Evolutionary conservation across 1,140 invertebrate genomes (phyloP).

Genomic region (Streblospio benedicti): DNA sequence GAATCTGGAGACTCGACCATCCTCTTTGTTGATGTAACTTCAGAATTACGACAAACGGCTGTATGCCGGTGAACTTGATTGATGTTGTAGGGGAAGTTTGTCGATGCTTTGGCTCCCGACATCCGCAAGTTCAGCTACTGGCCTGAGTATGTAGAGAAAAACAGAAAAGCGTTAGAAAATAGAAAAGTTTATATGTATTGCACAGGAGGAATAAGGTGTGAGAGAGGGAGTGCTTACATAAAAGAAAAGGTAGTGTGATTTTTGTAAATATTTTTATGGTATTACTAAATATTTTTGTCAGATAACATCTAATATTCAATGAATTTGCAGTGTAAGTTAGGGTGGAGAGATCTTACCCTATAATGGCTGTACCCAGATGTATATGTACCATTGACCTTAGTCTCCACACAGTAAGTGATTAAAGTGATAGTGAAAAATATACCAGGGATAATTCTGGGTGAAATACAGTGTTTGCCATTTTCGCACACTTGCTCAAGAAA

Average conservation of each 20-base stretch:
- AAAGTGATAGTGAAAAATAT: neutral
- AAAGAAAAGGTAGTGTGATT: neutral
- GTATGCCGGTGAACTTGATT: too few relatives aligned
- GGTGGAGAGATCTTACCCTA: neutral
- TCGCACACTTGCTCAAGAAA: too few relatives aligned
- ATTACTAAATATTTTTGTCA: too few relatives aligned
- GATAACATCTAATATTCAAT: neutral
- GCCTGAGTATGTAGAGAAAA: conserved; percentile 4
- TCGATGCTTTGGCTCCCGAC: neutral
- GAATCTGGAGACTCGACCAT: neutral
- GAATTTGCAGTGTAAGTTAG: neutral
- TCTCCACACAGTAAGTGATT: neutral
- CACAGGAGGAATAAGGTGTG: neutral
- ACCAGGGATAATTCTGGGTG: neutral
- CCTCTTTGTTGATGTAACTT: neutral
- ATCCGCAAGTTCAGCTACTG: conserved; percentile 3
- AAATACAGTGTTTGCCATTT: neutral
- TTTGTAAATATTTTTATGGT: too few relatives aligned
- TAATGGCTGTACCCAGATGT: neutral
- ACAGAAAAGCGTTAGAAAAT: neutral
- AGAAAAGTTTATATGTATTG: conserved; percentile 2
- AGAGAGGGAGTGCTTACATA: neutral
- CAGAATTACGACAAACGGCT: too few relatives aligned
- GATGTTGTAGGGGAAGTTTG: neutral
- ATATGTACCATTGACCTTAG: too few relatives aligned